Evolutionary conservation across 2,797 vertebrate species (phyloP), one percentile per base, ranked within the genome.

Genomic region (Aldrovandia affinis): DNA sequence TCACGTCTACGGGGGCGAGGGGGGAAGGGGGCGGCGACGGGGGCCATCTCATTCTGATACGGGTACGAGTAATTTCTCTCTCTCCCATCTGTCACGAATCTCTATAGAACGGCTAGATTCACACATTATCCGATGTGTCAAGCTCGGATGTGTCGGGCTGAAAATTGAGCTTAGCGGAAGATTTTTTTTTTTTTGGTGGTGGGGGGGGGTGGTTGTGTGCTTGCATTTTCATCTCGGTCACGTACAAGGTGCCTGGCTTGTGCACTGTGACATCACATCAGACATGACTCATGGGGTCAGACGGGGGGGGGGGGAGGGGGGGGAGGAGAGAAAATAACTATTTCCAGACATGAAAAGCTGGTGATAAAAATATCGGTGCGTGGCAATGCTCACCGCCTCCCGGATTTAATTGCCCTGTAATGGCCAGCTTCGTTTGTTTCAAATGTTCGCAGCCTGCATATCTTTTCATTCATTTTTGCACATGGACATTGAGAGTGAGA

Each of bases 191-290:
- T 44, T 1, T 2, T 1, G 63, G 30, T 5, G 61, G 28, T 2
- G 63, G 30, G 28, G 55, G 0, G 12, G 55, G 55, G 55, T 10
- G 55, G 1, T 12, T 12, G 47, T 50, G 47, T n/a, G 8, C 39
- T 39, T 75, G 7, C 25, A 57, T 84, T 84, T 73, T 63, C 61
- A 80, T 84, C 54, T 79, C 77, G 68, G 73, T 65, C 75, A 47
- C 28, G 57, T 2, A 33, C 20, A 10, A n/a, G 20, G 2, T 28
- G 18, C 42, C 57, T 68, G 20, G 47, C 59, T 80, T 61, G 44
- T 36, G 68, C 47, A 22, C n/a, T 73, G 30, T 68, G 25, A 84
- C 47, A 63, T 70, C 78, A 57, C 22, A 78, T 47, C 55, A 44
- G 82, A 33, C 55, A 39, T 50, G 78, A 63, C 75, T 80, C 77